Evolutionary conservation across 2,888 invertebrate species (phyloP).

Genomic region (Platynereis dumerilii): DNA sequence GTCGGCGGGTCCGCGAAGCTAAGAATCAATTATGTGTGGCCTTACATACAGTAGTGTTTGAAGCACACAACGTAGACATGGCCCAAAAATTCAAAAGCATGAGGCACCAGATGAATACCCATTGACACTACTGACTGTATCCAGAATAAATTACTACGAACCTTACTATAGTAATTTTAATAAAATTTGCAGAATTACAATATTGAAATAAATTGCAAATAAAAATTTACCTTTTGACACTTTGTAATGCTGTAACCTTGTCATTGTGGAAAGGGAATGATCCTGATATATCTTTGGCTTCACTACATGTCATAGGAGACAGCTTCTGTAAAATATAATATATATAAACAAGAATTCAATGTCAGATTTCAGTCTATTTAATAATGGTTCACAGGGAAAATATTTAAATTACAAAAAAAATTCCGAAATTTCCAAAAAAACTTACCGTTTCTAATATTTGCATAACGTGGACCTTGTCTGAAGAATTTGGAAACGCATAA

Average conservation of each 20-base stretch:
- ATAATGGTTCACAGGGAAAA: slow-evolving; percentile 3
- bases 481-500: slow-evolving; percentile 51
- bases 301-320: slow-evolving; percentile 59
- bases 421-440: slow-evolving; percentile 20
- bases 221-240: slow-evolving; percentile 56
- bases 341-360: not conserved
- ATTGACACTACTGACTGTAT: too few species aligned
- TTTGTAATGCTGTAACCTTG: slow-evolving; percentile 56
- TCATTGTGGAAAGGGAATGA: slow-evolving; percentile 60
- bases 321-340: slow-evolving; percentile 48
- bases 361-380: not conserved
- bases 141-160: too few species aligned
- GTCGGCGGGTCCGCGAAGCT: too few species aligned
- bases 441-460: slow-evolving; percentile 60
- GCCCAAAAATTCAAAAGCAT: too few species aligned
- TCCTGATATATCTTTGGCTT: slow-evolving; percentile 57
- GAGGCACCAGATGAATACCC: too few species aligned
- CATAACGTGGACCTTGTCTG: slow-evolving; percentile 58
- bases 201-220: too few species aligned
- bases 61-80: too few species aligned
- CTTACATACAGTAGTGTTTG: too few species aligned
- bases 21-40: too few species aligned
- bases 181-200: too few species aligned
- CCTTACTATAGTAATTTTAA: too few species aligned
- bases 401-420: not conserved